A percentile compares a stretch with the other conserved stretches of the same genome.
phyloP scores from a whole-genome alignment of 2,797 vertebrate species.

The Dipus sagitta region DNA sequence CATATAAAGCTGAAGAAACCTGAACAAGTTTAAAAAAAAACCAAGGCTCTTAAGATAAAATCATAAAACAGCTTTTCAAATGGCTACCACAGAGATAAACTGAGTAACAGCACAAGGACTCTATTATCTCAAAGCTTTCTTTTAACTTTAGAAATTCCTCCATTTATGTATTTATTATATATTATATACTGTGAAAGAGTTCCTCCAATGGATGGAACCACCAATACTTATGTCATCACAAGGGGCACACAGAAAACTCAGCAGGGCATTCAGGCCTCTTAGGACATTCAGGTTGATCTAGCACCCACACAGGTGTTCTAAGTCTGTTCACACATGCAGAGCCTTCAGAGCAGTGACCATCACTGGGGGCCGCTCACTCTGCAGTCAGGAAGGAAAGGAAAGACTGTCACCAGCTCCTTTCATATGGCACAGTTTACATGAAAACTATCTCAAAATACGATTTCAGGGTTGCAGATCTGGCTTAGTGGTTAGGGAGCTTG shows the following conservation, averaged over 20 bases:
- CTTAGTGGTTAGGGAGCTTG: too few species aligned
- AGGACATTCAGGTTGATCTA: neutral
- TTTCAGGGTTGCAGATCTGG: too few species aligned
- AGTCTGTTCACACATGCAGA: neutral
- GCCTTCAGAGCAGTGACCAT: neutral
- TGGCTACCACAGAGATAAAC: neutral
- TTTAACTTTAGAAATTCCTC: conserved; percentile 18
- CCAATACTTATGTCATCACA: neutral
- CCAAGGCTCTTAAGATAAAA: too few species aligned
- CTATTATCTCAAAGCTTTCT: too few species aligned
- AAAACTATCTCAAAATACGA: conserved; percentile 10
- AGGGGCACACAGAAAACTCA: neutral
- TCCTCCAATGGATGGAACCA: neutral
- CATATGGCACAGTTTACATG: neutral
- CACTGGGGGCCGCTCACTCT: neutral
- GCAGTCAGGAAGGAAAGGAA: neutral
- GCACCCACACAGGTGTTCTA: neutral
- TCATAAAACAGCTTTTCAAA: neutral
- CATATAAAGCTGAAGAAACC: neutral
- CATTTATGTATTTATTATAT: neutral
- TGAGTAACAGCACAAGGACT: neutral
- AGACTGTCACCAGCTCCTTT: neutral
- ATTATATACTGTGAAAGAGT: neutral
- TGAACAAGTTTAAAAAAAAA: neutral
- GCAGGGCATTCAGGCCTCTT: neutral